Conservation (phyloP, 2,113 vertebrate genomes). For the Entelurus aequoreus region DNA sequence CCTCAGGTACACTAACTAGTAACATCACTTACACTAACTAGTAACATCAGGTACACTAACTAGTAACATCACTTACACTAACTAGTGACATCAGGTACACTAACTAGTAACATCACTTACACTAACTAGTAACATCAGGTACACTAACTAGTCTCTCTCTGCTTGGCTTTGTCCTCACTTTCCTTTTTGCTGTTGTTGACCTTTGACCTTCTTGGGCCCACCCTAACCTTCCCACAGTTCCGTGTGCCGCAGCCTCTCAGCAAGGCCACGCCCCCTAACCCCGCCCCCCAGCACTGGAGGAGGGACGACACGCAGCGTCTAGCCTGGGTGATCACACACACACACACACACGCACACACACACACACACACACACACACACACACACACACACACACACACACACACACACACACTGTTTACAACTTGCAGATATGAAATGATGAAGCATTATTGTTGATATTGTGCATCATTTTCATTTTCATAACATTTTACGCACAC, state of each 20-base stretch:
- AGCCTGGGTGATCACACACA: constrained; percentile 62
- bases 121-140: no score
- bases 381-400: constrained; percentile 17
- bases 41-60: no score
- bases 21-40: no score
- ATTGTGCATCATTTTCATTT: no score
- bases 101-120: no score
- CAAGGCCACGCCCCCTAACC: constrained; percentile 54
- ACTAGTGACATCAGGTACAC: no score
- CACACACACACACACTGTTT: neutral
- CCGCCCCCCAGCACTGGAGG: constrained; percentile 66
- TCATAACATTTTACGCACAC: no score
- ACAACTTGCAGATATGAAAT: no score
- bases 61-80: no score
- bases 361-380: no score
- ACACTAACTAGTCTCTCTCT: neutral
- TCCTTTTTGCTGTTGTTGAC: constrained; percentile 28
- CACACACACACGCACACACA: constrained; percentile 16
- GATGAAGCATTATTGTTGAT: no score
- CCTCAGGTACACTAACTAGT: no score
- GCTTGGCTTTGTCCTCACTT: constrained; percentile 24
- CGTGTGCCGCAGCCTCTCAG: constrained; percentile 66
- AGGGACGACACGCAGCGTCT: constrained; percentile 67
- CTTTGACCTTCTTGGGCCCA: constrained; percentile 39
- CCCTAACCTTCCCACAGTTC: constrained; percentile 61